Base-by-base conservation (phyloP, 1,140 invertebrate species). In the Philopotamus ludificatus region DNA sequence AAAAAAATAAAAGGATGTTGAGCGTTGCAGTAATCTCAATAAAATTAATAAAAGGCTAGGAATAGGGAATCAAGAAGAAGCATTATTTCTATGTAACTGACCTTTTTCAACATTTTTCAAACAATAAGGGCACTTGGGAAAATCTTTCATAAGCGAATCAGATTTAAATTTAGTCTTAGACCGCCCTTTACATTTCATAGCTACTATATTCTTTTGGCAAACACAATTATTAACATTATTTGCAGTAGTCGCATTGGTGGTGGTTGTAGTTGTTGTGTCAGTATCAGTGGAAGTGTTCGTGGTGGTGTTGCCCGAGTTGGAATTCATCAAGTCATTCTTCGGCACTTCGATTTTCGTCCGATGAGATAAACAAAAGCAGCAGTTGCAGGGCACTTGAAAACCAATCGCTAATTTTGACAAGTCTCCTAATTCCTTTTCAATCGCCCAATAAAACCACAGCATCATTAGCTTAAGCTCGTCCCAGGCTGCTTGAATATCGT, bases 401-500 rank as follows among this genome's bases (percentile, higher is more conserved):
- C 57, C 57, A 16, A 60, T 26, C 25, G 57, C 57, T 15, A 60
- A 28, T 18, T 60, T 16, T 7, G 18, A 34, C 15, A 60, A 60
- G 23, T 60, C 44, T 26, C 21, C 22, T 2, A 60, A 22, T 28
- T 22, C 20, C 20, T 47, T 26, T 42, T 47, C 39, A 10, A 34
- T 23, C 42, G 20, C 57, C 57, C 57, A 60, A 47, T 60, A 60
- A 10, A 60, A 25, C 42, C 57, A 60, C 10, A 60, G 20, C 21
- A 47, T 41, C 1, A 60, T n/a, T 16, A 47, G 45, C 47, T 60
- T 60, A 9, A 60, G 21, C 23, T 60, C 57, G 12, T 49, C 4
- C 57, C 57, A 60, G 26, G 57, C 57, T 3, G 57, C 42, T 28
- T 60, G 41, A 20, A 60, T 60, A 20, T 60, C 57, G 7, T 42